Evolutionary conservation across 2,797 vertebrate genomes (phyloP).

Genomic region (Lepilemur septentrionalis): DNA sequence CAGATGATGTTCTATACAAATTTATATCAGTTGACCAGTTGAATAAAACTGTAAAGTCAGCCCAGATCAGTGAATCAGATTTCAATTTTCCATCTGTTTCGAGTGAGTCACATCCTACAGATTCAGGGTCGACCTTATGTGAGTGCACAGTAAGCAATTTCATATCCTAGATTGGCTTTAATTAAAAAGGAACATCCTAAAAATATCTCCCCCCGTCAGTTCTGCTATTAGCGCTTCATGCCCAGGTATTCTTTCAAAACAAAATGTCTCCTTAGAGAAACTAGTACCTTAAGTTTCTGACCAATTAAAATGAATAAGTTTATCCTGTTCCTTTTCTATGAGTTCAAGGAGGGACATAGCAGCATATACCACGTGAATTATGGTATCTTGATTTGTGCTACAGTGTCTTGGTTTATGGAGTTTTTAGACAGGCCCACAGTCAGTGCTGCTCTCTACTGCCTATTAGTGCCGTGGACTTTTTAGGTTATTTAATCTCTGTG

Average conservation of each 20-base stretch:
- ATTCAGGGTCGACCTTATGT: background rate
- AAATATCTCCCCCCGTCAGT: background rate
- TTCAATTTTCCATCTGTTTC: background rate
- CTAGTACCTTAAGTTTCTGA: background rate
- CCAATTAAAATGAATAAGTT: background rate
- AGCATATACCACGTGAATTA: background rate
- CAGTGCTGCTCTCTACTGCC: background rate
- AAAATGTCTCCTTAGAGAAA: background rate
- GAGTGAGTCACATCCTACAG: background rate
- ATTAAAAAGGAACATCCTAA: background rate
- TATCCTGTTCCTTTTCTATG: background rate
- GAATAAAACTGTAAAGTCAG: slow-evolving; percentile 10
- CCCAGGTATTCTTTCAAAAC: slow-evolving; percentile 1
- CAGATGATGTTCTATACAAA: background rate
- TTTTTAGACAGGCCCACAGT: background rate
- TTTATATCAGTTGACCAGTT: background rate
- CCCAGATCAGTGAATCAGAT: background rate
- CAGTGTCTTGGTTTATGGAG: background rate
- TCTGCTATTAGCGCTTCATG: background rate
- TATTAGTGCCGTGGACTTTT: background rate
- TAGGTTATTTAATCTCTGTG: background rate
- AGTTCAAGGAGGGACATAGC: background rate
- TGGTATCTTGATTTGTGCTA: background rate
- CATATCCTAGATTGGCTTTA: background rate
- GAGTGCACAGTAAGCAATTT: background rate